phyloP scores from a whole-genome alignment of 2,113 vertebrate genomes.

The Chloroceryle aenea region DNA sequence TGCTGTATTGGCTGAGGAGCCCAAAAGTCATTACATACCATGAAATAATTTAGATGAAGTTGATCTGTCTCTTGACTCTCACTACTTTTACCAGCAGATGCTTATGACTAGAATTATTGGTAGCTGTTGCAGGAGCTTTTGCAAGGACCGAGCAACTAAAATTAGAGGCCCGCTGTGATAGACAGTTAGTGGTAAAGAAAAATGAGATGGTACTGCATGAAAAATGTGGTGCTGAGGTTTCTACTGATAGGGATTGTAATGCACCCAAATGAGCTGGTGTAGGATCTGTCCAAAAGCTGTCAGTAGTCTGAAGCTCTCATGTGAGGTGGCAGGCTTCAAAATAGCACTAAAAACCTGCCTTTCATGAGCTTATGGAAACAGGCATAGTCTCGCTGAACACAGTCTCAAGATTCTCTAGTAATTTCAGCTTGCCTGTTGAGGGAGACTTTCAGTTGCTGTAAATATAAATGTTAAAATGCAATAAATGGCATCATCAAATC shows the following conservation, averaged over 20 bases:
- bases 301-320: neutral
- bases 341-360: neutral
- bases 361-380: neutral
- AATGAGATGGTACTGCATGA: neutral
- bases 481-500: neutral
- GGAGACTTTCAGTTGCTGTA: neutral
- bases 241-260: neutral
- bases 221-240: neutral
- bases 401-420: neutral
- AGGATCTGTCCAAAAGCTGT: neutral
- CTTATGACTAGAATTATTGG: neutral
- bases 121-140: neutral
- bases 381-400: neutral
- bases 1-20: neutral
- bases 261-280: neutral
- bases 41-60: neutral
- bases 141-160: neutral
- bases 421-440: neutral
- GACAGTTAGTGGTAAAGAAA: neutral
- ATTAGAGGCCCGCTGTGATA: neutral
- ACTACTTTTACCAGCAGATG: neutral
- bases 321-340: neutral
- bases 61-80: neutral
- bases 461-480: neutral
- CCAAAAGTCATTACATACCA: neutral